Evolutionary conservation across 2,888 invertebrate species (phyloP).

Genomic region (Petrolisthes manimaculis): DNA sequence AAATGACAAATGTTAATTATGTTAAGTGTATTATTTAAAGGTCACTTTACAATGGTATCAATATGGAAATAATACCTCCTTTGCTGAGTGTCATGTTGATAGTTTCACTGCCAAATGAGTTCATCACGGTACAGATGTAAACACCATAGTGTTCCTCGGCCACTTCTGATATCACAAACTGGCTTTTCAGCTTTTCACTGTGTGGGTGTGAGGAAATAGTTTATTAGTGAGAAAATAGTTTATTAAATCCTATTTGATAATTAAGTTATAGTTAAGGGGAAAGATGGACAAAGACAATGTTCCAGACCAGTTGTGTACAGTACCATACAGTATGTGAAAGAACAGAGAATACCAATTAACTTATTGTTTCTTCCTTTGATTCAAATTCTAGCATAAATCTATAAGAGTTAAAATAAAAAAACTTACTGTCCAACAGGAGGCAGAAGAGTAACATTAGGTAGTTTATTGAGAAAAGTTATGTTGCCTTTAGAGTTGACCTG

Average conservation of each 20-base stretch:
- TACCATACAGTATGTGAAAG: too few species aligned
- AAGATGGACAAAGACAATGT: too few species aligned
- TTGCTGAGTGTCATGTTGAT: constrained; percentile 7
- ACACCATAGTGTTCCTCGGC: constrained; percentile 15
- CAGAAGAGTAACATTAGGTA: neutral
- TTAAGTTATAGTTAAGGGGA: too few species aligned
- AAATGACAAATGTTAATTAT: too few species aligned
- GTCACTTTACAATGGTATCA: neutral
- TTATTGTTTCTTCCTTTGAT: too few species aligned
- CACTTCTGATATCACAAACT: neutral
- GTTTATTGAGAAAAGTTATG: neutral
- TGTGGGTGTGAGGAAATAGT: too few species aligned
- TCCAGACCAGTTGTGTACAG: too few species aligned
- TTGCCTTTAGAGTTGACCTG: constrained; percentile 2
- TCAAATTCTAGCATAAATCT: too few species aligned
- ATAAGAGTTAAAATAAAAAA: too few species aligned
- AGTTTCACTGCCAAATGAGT: neutral
- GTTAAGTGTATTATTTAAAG: neutral
- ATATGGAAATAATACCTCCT: constrained; percentile 7
- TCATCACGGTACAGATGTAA: constrained; percentile 6
- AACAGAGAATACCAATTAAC: too few species aligned
- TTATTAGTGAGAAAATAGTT: too few species aligned
- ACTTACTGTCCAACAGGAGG: neutral
- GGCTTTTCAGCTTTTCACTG: neutral
- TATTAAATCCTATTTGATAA: too few species aligned